Evolutionary conservation across 2,888 invertebrate genomes (phyloP).

Genomic region (Orgyia antiqua): DNA sequence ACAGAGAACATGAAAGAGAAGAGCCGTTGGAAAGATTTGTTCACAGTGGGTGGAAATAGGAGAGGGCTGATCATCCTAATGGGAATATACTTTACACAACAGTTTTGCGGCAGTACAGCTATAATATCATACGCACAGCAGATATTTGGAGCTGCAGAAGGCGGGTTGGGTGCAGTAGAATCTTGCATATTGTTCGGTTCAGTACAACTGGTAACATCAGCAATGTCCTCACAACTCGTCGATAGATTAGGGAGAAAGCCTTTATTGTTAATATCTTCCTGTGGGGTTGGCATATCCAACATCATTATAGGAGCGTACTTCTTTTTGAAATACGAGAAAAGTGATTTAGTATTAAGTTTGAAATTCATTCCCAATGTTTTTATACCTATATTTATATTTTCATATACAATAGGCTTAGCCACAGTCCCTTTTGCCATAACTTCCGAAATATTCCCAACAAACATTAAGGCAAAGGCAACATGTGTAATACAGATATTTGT

Average conservation of each 20-base stretch:
- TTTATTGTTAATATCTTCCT: constrained; percentile 78
- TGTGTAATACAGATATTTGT: constrained; percentile 80
- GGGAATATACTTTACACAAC: constrained; percentile 79
- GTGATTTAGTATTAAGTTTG: constrained; percentile 61
- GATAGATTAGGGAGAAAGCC: constrained; percentile 80
- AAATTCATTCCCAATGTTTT: constrained; percentile 78
- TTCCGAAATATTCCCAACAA: constrained; percentile 81
- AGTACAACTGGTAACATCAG: constrained; percentile 74
- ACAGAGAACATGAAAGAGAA: constrained; percentile 73
- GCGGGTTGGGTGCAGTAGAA: constrained; percentile 62
- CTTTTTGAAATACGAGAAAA: constrained; percentile 65
- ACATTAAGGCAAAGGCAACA: constrained; percentile 81
- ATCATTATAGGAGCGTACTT: constrained; percentile 76
- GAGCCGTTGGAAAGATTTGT: constrained; percentile 67
- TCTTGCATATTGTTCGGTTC: constrained; percentile 74
- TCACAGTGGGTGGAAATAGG: constrained; percentile 66
- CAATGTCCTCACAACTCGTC: constrained; percentile 75
- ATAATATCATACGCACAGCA: constrained; percentile 78
- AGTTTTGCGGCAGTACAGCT: constrained; percentile 80
- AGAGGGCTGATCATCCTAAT: constrained; percentile 78
- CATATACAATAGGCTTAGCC: constrained; percentile 80
- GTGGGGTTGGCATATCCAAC: constrained; percentile 73
- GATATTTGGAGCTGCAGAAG: constrained; percentile 78
- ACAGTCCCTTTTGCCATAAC: constrained; percentile 81
- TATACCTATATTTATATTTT: constrained; percentile 79